Conservation (phyloP, 2,113 vertebrate genomes). For the Oostethus manadensis region DNA sequence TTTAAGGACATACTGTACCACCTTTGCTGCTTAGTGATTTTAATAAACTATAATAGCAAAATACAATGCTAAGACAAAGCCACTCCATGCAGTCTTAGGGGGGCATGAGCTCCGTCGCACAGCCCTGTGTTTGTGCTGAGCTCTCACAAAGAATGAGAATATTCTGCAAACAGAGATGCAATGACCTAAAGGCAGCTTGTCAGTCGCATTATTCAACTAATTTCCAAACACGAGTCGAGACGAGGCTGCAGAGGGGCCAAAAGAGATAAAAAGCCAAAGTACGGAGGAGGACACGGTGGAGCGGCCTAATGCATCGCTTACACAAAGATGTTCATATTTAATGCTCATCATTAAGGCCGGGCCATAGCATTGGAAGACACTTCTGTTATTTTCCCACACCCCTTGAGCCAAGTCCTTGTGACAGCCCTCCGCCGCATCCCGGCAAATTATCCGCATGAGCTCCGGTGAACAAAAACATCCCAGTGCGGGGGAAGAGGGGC, state of each 20-base stretch:
- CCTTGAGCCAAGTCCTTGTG: slow-evolving; percentile 77
- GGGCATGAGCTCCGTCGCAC: slow-evolving; percentile 36
- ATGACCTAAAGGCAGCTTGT: slow-evolving; percentile 62
- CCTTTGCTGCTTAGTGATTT: neutral
- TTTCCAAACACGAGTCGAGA: slow-evolving; percentile 58
- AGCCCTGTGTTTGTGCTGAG: slow-evolving; percentile 46
- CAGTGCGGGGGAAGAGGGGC: slow-evolving; percentile 68
- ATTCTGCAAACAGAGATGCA: slow-evolving; percentile 48
- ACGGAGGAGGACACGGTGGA: slow-evolving; percentile 37
- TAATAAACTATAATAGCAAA: slow-evolving; percentile 18
- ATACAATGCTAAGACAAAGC: slow-evolving; percentile 16
- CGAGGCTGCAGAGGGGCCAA: slow-evolving; percentile 35
- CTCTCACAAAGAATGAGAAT: slow-evolving; percentile 54
- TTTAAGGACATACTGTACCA: no score
- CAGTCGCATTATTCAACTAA: slow-evolving; percentile 58
- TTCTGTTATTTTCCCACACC: slow-evolving; percentile 75
- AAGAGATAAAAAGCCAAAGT: slow-evolving; percentile 33
- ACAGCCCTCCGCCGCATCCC: slow-evolving; percentile 76
- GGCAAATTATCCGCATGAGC: slow-evolving; percentile 76
- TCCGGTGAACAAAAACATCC: slow-evolving; percentile 75
- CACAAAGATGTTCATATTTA: slow-evolving; percentile 74
- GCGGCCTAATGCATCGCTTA: slow-evolving; percentile 63
- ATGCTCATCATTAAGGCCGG: slow-evolving; percentile 69
- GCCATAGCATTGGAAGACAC: slow-evolving; percentile 67
- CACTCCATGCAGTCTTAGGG: slow-evolving; percentile 13